Evolutionary conservation across 2,888 invertebrate species (phyloP), one percentile per base, ranked within the genome.

Genomic region (Idaea aversata): DNA sequence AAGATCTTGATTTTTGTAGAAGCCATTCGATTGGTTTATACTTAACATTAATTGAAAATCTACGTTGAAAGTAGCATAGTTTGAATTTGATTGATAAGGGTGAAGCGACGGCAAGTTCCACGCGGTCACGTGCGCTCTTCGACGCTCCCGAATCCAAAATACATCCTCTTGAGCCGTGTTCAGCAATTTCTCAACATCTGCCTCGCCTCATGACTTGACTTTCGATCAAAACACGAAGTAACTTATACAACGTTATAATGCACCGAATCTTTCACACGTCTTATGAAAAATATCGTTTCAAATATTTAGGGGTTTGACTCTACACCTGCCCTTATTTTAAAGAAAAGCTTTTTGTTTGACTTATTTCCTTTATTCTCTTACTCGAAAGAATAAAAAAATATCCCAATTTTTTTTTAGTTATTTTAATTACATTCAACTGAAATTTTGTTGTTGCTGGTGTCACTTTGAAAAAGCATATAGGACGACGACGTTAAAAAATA

Each of bases 31-130:
- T 47, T 10, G 47, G 7, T 47, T 47, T 10, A 47, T 47, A 2
- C 47, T 13, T 47, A 10, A 47, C 13, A 47, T 10, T 47, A 47
- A 47, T 47, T 47, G 47, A 10, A 47, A 47, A 47, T 47, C 5
- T 47, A 47, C 3, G 78, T 77, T 80, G 81, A 79, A 81, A 84
- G 77, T 80, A 77, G 80, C 80, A 83, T 82, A 84, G 82, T 83
- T 82, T 75, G 72, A 75, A 76, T 77, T 75, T 85, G 86, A 87
- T 87, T 87, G 87, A 87, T 85, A 86, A 81, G 85, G 86, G 85
- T 84, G 76, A 67, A 69, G 62, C 59, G 34, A 58, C 59, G 65
- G 65, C 63, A 65, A 66, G 65, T 68, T 70, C 6, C 59, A 25
- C 64, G 76, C 70, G 77, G 78, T 78, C 80, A 79, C 80, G 74